Evolutionary conservation across 2,113 vertebrate species (phyloP).

Genomic region (Mobula hypostoma): DNA sequence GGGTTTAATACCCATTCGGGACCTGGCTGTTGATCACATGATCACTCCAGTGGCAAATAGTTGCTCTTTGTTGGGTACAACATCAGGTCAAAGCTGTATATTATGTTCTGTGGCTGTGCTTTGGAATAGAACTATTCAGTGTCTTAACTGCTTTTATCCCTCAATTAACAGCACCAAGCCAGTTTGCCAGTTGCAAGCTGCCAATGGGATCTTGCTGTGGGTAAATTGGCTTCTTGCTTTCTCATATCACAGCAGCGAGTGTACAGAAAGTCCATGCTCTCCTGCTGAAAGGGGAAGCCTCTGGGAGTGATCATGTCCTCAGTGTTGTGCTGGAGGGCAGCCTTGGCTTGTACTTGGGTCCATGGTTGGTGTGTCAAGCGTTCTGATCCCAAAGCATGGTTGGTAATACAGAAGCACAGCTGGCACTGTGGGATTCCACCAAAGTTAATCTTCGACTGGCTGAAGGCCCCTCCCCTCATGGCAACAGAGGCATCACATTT

Average conservation of each 20-base stretch:
- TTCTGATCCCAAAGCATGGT: background rate
- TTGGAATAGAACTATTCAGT: too few species aligned
- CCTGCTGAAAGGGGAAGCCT: background rate
- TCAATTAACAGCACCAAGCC: background rate
- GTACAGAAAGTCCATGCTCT: too few species aligned
- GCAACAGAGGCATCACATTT: too few species aligned
- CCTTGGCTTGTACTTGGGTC: background rate
- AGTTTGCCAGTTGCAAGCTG: background rate
- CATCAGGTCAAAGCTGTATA: too few species aligned
- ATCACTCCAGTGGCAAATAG: too few species aligned
- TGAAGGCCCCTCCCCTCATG: too few species aligned
- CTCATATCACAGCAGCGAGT: too few species aligned
- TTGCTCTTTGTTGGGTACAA: too few species aligned
- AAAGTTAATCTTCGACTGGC: background rate
- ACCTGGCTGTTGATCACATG: background rate
- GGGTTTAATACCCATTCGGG: background rate
- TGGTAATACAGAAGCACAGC: background rate
- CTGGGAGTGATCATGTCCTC: background rate
- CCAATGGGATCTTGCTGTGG: background rate
- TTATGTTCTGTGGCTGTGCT: too few species aligned
- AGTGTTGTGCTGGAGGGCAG: background rate
- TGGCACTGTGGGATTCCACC: background rate
- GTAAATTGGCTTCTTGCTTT: background rate
- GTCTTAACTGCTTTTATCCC: too few species aligned
- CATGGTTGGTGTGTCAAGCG: background rate